phyloP scores from a whole-genome alignment of 2,113 vertebrate genomes.

The Siphamia tubifer region DNA sequence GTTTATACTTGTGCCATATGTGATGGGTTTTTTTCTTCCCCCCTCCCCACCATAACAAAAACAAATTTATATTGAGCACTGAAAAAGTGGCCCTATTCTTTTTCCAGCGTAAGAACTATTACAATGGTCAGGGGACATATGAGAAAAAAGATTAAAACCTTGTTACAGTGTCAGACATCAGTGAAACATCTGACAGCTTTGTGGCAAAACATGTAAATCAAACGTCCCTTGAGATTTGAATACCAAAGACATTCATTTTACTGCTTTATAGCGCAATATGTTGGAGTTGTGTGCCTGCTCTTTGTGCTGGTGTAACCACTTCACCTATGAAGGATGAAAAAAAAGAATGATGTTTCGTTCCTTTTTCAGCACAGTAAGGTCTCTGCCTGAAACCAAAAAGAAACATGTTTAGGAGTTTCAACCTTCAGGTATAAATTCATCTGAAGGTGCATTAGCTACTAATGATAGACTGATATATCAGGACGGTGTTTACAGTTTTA shows the following conservation, averaged over 20 bases:
- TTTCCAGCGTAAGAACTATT: conserved; percentile 14
- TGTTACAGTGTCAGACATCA: conserved; percentile 37
- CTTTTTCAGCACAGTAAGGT: background rate
- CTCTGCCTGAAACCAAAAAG: background rate
- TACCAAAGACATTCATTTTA: conserved; percentile 15
- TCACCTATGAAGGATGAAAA: background rate
- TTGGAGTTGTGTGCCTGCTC: background rate
- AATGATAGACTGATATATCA: too few species aligned
- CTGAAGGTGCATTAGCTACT: too few species aligned
- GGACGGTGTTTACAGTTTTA: too few species aligned
- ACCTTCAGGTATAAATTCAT: too few species aligned
- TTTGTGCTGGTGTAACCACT: background rate
- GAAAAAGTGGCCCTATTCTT: background rate
- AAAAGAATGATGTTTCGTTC: background rate
- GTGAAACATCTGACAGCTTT: conserved; percentile 30
- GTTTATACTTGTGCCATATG: conserved; percentile 56
- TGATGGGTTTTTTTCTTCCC: conserved; percentile 9
- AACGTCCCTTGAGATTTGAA: conserved; percentile 2
- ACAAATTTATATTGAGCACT: conserved; percentile 27
- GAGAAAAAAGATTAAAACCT: conserved; percentile 36
- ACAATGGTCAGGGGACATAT: background rate
- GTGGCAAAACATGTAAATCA: conserved; percentile 35
- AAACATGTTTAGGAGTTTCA: background rate
- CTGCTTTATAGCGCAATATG: conserved; percentile 4
- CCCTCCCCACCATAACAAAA: conserved; percentile 19